A percentile compares a stretch with the other conserved stretches of the same genome.
Evolutionary conservation across 2,888 invertebrate species (phyloP).

Genomic region (Philereme transversata): DNA sequence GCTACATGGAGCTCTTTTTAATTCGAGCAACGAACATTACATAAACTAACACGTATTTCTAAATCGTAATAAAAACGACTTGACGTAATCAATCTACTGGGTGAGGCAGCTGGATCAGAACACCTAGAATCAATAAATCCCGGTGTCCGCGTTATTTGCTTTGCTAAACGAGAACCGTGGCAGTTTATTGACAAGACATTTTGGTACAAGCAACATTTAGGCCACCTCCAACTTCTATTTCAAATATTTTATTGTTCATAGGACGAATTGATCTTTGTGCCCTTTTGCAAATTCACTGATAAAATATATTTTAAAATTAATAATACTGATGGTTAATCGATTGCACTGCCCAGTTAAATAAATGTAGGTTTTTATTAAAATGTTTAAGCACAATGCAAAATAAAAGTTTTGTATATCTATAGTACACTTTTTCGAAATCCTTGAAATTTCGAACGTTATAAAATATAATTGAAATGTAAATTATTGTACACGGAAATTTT

Average conservation of each 20-base stretch:
- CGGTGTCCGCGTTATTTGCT: constrained; percentile 59
- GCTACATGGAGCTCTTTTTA: constrained; percentile 83
- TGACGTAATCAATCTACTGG: constrained; percentile 76
- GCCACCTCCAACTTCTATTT: constrained; percentile 65
- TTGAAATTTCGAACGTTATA: too few species aligned
- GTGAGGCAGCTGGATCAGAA: constrained; percentile 67
- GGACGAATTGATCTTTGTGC: constrained; percentile 73
- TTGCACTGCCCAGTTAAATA: neutral
- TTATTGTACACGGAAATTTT: neutral
- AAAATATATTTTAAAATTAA: constrained; percentile 2
- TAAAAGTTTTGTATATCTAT: too few species aligned
- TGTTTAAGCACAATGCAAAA: too few species aligned
- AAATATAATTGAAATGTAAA: too few species aligned
- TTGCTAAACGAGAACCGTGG: constrained; percentile 67
- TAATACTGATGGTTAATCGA: constrained; percentile 34
- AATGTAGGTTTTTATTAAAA: too few species aligned
- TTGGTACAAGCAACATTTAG: constrained; percentile 73
- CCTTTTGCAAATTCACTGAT: constrained; percentile 47
- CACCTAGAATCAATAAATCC: constrained; percentile 81
- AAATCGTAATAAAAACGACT: constrained; percentile 81
- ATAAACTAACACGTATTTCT: constrained; percentile 83
- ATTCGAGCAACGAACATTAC: constrained; percentile 84
- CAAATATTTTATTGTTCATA: constrained; percentile 66
- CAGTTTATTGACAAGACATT: constrained; percentile 65
- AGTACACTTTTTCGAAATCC: too few species aligned